Conservation (phyloP, 2,113 vertebrate genomes). For the Tachysurus vachellii region DNA sequence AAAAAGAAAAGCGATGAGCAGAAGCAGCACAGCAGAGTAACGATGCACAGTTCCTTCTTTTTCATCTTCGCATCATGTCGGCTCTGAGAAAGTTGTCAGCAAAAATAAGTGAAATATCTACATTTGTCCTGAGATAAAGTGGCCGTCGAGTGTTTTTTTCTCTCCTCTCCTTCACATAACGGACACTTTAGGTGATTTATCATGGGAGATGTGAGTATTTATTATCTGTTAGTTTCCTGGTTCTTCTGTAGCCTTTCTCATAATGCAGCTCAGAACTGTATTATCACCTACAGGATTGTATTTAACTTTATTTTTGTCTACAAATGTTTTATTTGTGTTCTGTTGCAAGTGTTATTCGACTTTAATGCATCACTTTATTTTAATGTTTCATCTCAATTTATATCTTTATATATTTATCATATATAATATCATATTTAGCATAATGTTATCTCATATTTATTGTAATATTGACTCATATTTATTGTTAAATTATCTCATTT, state of each 20-base stretch:
- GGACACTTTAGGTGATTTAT: constrained; percentile 45
- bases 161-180: constrained; percentile 40
- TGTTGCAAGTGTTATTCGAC: not conserved
- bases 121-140: constrained; percentile 47
- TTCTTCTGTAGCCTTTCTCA: not conserved
- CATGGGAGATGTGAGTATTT: constrained; percentile 66
- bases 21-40: constrained; percentile 38
- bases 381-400: not conserved
- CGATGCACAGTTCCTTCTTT: constrained; percentile 55
- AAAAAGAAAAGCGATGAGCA: constrained; percentile 39
- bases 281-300: not conserved
- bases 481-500: too few relatives aligned
- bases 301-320: not conserved
- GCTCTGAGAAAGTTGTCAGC: constrained; percentile 46
- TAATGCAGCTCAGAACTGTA: not conserved
- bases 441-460: too few relatives aligned
- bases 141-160: constrained; percentile 39
- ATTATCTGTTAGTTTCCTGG: constrained; percentile 31
- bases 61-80: constrained; percentile 56
- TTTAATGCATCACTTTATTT: not conserved
- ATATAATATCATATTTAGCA: too few relatives aligned
- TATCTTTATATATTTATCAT: too few relatives aligned
- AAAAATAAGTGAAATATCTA: constrained; percentile 35
- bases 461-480: too few relatives aligned
- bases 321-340: not conserved